A percentile compares a stretch with the other conserved stretches of the same genome.
These are phyloP conservation scores for Calvadosia cruxmelitensis DNA, from an alignment of 30 jellyfish, hydroid and myxozoan species.

Conservation along the genomic window DNA sequence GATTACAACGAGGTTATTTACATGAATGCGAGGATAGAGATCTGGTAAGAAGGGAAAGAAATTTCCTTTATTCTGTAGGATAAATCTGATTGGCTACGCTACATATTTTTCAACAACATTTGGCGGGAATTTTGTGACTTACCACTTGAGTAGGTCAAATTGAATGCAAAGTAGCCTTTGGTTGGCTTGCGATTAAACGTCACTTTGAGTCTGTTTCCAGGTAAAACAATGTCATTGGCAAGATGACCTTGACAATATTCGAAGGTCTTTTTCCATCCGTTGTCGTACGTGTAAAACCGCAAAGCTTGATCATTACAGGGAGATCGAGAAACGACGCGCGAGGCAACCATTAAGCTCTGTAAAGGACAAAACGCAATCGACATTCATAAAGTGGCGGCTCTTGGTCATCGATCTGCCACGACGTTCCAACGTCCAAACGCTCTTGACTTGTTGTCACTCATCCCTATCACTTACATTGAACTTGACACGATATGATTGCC, in stretches of 20 bases:
- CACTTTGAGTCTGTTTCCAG: not conserved
- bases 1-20: not conserved
- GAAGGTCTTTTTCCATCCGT: not conserved
- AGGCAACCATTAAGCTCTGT: not conserved
- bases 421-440: no score
- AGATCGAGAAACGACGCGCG: not conserved
- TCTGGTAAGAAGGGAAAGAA: no score
- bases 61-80: no score
- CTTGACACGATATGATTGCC: not conserved
- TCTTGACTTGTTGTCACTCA: not conserved
- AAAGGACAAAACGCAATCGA: not conserved
- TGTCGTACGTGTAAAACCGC: not conserved
- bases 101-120: no score
- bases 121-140: constrained; percentile 9
- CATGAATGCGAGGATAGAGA: not conserved
- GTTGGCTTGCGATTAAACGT: not conserved
- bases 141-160: constrained; percentile 13
- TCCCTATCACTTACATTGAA: not conserved
- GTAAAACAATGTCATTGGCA: not conserved
- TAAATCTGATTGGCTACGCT: no score
- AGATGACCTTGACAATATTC: no score
- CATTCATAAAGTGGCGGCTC: no score
- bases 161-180: constrained; percentile 3
- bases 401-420: no score
- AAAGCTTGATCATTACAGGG: not conserved